Conservation (phyloP, 2,797 vertebrate species). For the Austrolebias charrua region DNA sequence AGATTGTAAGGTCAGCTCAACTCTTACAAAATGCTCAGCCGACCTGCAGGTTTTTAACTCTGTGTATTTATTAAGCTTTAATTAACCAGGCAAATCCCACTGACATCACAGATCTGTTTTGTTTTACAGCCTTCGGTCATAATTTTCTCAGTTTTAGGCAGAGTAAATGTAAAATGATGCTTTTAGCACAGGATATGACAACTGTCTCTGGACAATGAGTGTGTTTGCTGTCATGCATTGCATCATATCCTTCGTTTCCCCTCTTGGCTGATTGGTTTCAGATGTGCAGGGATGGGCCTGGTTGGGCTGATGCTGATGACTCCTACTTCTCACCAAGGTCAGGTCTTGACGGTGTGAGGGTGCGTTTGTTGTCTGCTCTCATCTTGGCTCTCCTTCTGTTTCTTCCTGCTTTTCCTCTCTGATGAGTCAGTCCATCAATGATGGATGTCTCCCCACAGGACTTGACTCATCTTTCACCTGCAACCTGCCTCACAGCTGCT, state of each 20-base stretch:
- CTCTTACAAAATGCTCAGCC: no score
- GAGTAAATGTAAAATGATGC: background rate
- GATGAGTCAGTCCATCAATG: slow-evolving; percentile 67
- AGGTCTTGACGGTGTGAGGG: slow-evolving; percentile 24
- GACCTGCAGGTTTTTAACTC: no score
- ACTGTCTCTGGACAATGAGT: slow-evolving; percentile 27
- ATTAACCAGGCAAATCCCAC: no score
- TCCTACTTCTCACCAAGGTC: slow-evolving; percentile 37
- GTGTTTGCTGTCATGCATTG: slow-evolving; percentile 41
- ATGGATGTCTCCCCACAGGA: slow-evolving; percentile 66
- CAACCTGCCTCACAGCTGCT: slow-evolving; percentile 71
- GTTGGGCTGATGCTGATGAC: slow-evolving; percentile 28
- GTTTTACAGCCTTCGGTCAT: background rate
- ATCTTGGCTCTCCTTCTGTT: slow-evolving; percentile 43
- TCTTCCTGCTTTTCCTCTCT: slow-evolving; percentile 52
- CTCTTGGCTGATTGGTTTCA: slow-evolving; percentile 38
- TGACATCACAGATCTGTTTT: no score
- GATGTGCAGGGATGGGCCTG: slow-evolving; percentile 29
- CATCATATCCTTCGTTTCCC: slow-evolving; percentile 60
- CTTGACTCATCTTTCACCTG: slow-evolving; percentile 76
- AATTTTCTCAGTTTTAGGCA: background rate
- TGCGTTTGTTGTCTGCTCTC: slow-evolving; percentile 54
- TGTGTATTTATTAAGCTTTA: no score
- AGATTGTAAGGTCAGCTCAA: no score
- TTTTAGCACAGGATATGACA: slow-evolving; percentile 36